Base-by-base conservation (phyloP, 2,888 invertebrate species). In the Falcaria lacertinaria region DNA sequence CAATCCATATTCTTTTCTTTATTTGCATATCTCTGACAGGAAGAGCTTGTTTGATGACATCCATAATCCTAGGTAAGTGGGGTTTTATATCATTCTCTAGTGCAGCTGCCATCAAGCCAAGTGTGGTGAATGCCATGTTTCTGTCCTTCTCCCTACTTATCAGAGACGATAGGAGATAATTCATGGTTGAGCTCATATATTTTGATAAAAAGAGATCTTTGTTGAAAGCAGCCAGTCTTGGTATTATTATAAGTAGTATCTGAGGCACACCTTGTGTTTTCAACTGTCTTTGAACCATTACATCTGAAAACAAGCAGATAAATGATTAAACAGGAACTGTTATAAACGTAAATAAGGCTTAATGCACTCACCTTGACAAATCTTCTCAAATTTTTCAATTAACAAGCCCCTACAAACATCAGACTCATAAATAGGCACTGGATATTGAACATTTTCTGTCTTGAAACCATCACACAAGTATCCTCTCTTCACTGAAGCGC, bases 181-280 rank as follows among this genome's bases (percentile, higher is more conserved):
- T 90, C 83, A 98, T 94, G 0, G 96, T 93, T 0, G 92, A 91
- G 33, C 90, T 91, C 0, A 97, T 83, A 76, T 97, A 94, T 57
- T 93, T 93, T 44, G 91, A 90, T 0, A 94, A 92, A 72, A 98
- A 98, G 44, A 91, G 91, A 4, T 93, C 92, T 47, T 93, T 94
- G 73, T 97, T 94, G 66, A 98, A 98, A n/a, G 98, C 97, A 4
- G 98, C 98, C 41, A 98, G 83, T 53, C 98, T 91, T 0, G 99
- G 99, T 47, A 99, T 89, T 38, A 99, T 92, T 33, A 94, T 93
- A 44, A 98, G 91, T 11, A 99, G 80, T 0, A 95, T 94, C 69
- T 96, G 95, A 58, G 98, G 98, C 15, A 98, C 95, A 72, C 96
- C 94, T 4, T 92, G 88, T 40, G 94, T 95, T 60, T 94, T 93